Evolutionary conservation across 2,797 vertebrate species (phyloP).

Genomic region (Cyclopterus lumpus): DNA sequence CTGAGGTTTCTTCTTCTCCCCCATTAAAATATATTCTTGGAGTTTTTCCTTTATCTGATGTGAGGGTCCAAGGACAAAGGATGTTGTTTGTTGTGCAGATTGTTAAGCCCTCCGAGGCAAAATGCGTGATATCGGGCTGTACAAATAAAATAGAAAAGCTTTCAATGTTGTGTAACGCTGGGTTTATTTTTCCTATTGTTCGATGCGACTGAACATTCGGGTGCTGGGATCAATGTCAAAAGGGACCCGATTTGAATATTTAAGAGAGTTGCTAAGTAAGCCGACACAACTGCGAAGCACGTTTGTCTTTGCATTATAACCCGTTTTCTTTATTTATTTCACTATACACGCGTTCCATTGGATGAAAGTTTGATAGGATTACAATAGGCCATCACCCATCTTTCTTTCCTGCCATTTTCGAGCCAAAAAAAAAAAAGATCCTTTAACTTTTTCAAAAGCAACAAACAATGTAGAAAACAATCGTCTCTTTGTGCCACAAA

Average conservation of each 20-base stretch:
- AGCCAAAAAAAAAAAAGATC: background rate
- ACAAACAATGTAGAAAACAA: background rate
- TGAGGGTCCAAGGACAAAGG: background rate
- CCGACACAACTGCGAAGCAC: background rate
- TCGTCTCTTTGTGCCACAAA: background rate
- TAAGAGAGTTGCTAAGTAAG: background rate
- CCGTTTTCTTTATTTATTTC: background rate
- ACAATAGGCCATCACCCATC: background rate
- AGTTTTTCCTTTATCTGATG: background rate
- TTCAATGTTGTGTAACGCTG: background rate
- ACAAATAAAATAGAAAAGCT: background rate
- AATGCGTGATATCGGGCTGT: background rate
- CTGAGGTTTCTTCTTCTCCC: background rate
- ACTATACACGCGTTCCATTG: background rate
- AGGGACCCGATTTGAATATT: slow-evolving; percentile 4
- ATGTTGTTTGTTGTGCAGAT: background rate
- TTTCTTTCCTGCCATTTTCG: background rate
- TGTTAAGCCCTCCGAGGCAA: background rate
- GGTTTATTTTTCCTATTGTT: background rate
- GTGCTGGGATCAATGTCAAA: background rate
- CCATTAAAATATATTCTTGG: background rate
- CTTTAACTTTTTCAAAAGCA: background rate
- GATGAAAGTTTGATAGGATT: background rate
- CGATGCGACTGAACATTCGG: background rate
- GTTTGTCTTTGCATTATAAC: background rate